Base-by-base conservation (phyloP, 2,797 vertebrate genomes). In the Cephalopachus bancanus region DNA sequence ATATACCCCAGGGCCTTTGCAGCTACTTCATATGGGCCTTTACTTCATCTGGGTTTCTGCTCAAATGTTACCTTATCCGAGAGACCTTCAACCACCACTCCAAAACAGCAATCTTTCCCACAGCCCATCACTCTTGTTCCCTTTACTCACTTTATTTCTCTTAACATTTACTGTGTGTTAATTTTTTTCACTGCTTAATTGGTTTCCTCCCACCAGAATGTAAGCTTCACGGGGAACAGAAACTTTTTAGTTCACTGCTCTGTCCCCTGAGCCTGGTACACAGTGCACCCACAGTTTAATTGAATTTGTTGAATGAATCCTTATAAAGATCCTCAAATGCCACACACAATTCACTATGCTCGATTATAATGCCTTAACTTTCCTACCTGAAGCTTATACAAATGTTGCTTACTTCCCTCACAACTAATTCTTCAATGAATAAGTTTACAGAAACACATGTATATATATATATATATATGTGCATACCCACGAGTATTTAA, bases 241-340 rank as follows among this genome's bases (percentile, higher is more conserved):
- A 53, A 75, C 26, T 88, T 59, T 72, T 30, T 24, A 33, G 60
- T 14, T 78, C 26, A 24, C 9, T 79, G 5, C 44, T 24, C 28
- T 88, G 16, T 88, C 17, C 16, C 53, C 75, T 55, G 24, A 92
- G 64, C 22, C 12, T 53, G 5, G 26, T 28, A 69, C 6, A 83
- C 3, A 79, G 0, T 2, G 16, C n/a, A 19, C 71, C 62, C 30
- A 71, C 71, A 84, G 44, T 93, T 79, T 17, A 44, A 76, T 1
- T 75, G 65, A 81, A 76, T 57, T 76, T 83, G n/a, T 51, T 71
- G 19, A 91, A 69, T 72, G 44, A 89, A 62, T 78, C 60, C 64
- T 95, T 72, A 55, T 49, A 26, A 88, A 71, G 16, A 55, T 89
- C 37, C 57, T 55, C 91, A 91, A 90, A 85, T n/a, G 22, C 20